A percentile compares a stretch with the other conserved stretches of the same genome.
Conservation (phyloP, 2,113 vertebrate species). For the Xiphorhynchus elegans region DNA sequence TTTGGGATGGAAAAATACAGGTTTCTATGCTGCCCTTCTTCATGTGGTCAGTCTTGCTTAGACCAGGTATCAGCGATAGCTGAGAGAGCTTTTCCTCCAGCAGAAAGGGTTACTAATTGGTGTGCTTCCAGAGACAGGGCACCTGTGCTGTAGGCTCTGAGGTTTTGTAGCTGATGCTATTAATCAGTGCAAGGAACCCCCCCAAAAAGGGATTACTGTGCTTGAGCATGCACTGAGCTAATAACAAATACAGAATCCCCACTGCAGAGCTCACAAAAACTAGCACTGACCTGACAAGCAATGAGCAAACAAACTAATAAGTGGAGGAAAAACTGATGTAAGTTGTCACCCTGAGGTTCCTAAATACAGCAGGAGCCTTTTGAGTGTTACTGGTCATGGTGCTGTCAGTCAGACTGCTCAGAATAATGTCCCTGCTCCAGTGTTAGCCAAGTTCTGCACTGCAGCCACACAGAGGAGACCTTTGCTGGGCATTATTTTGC, state of each 20-base stretch:
- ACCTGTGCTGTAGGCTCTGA: background rate
- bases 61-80: background rate
- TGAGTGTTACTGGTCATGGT: background rate
- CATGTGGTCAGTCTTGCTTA: background rate
- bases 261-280: background rate
- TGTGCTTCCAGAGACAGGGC: background rate
- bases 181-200: background rate
- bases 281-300: background rate
- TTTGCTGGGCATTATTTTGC: background rate
- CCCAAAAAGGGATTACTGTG: background rate
- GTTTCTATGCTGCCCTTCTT: background rate
- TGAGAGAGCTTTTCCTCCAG: background rate
- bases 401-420: background rate
- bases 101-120: background rate
- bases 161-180: background rate
- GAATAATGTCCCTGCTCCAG: background rate
- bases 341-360: background rate
- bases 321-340: background rate
- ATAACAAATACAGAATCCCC: background rate
- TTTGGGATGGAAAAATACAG: background rate
- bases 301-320: background rate
- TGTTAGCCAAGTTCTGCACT: background rate
- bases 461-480: background rate
- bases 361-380: background rate
- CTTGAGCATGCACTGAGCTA: background rate